These are phyloP conservation scores for Apomyelois bistriatella DNA, from an alignment of 2,888 invertebrate genomes.

Conservation along the genomic window DNA sequence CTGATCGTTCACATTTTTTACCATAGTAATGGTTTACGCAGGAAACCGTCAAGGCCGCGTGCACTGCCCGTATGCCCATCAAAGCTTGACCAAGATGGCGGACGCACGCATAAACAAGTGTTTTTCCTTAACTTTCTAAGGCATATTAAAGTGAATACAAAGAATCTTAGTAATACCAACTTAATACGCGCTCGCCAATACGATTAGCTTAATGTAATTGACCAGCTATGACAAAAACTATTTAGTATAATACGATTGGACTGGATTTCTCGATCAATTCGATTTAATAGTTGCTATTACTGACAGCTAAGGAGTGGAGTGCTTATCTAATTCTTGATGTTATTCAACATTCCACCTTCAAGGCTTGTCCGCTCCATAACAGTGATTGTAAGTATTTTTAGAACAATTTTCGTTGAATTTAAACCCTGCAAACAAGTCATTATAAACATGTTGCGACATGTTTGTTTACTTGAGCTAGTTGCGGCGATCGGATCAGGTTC, in stretches of 20 bases:
- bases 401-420: background rate
- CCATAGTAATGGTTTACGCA: background rate
- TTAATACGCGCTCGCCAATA: background rate
- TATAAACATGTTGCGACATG: conserved; percentile 19
- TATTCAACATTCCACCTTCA: conserved; percentile 1
- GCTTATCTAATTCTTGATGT: background rate
- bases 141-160: background rate
- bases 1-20: background rate
- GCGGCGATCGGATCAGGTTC: conserved; percentile 33
- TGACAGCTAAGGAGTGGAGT: background rate
- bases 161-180: background rate
- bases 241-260: background rate
- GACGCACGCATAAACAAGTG: conserved; percentile 23
- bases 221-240: background rate
- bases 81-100: conserved; percentile 40
- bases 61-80: conserved; percentile 23
- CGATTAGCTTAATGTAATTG: background rate
- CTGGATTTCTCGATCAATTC: background rate
- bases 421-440: conserved; percentile 14
- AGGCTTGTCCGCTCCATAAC: background rate
- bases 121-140: conserved; percentile 38
- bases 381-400: background rate
- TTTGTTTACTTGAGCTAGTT: conserved; percentile 29
- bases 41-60: conserved; percentile 30
- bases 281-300: background rate